A percentile compares a stretch with the other conserved stretches of the same genome.
Evolutionary conservation across 2,888 invertebrate species (phyloP).

Genomic region (Fragum fragum): DNA sequence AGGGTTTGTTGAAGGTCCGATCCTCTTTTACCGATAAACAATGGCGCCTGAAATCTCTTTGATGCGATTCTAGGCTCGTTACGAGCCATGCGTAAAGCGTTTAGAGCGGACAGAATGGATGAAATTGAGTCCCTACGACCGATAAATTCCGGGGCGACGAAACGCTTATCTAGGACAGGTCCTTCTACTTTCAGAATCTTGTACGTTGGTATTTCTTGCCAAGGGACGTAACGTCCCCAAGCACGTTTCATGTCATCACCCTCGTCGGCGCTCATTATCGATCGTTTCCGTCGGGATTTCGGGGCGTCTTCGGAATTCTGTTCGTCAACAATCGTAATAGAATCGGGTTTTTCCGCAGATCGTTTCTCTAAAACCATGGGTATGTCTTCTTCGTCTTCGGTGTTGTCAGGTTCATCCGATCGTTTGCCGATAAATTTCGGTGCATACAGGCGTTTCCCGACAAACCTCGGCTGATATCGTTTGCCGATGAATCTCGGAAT

Average conservation of each 20-base stretch:
- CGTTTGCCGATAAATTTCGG: slow-evolving; percentile 53
- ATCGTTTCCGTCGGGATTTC: slow-evolving; percentile 46
- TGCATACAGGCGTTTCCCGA: slow-evolving; percentile 58
- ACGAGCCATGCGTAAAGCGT: slow-evolving; percentile 62
- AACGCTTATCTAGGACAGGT: slow-evolving; percentile 40
- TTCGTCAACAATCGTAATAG: background rate
- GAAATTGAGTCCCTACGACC: slow-evolving; percentile 66
- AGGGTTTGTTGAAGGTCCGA: slow-evolving; percentile 8
- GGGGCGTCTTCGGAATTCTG: background rate
- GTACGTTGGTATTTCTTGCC: slow-evolving; percentile 42
- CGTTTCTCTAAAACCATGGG: slow-evolving; percentile 62
- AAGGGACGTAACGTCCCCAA: slow-evolving; percentile 51
- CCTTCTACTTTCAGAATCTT: slow-evolving; percentile 28
- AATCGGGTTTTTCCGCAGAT: slow-evolving; percentile 25
- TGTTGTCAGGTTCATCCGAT: background rate
- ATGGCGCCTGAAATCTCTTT: slow-evolving; percentile 70
- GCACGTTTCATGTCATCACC: slow-evolving; percentile 29
- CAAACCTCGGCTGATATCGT: slow-evolving; percentile 67
- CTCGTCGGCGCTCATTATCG: slow-evolving; percentile 30
- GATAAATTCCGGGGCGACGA: slow-evolving; percentile 68
- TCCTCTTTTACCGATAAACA: slow-evolving; percentile 68
- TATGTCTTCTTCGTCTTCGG: slow-evolving; percentile 57
- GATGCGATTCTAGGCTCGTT: slow-evolving; percentile 47
- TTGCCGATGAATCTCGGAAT: slow-evolving; percentile 70
- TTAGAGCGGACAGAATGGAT: slow-evolving; percentile 60